phyloP scores from a whole-genome alignment of 2,113 vertebrate species.

The Channa argus region DNA sequence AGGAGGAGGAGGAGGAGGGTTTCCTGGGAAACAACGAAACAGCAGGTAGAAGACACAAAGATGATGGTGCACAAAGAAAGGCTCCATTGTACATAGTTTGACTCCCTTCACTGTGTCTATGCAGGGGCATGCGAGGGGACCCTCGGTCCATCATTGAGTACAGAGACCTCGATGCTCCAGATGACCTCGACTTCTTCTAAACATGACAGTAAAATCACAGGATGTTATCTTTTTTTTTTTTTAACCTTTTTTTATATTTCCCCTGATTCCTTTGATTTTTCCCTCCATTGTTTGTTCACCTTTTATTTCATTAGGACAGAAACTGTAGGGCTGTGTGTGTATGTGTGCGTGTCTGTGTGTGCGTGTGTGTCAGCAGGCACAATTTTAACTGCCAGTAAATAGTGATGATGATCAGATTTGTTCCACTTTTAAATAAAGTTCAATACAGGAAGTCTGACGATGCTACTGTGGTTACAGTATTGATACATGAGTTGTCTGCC shows the following conservation, averaged over 20 bases:
- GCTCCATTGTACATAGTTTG: not conserved
- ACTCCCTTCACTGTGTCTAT: not conserved
- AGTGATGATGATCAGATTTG: slow-evolving; percentile 16
- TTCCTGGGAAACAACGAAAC: slow-evolving; percentile 84
- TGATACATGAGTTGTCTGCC: no score
- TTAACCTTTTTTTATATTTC: slow-evolving; percentile 41
- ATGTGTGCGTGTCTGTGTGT: slow-evolving; percentile 18
- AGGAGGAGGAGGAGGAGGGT: slow-evolving; percentile 79
- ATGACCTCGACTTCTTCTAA: slow-evolving; percentile 93
- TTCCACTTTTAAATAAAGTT: slow-evolving; percentile 56
- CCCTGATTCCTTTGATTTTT: slow-evolving; percentile 14
- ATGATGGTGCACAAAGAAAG: not conserved
- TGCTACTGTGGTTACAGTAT: not conserved
- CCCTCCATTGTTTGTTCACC: not conserved
- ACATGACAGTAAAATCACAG: not conserved
- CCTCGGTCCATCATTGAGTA: slow-evolving; percentile 93
- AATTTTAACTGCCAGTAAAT: slow-evolving; percentile 27
- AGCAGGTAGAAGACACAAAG: slow-evolving; percentile 76
- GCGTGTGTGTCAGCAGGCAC: slow-evolving; percentile 16
- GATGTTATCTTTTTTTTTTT: slow-evolving; percentile 15
- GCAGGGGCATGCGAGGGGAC: slow-evolving; percentile 89
- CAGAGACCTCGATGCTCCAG: slow-evolving; percentile 91
- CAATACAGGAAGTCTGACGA: not conserved
- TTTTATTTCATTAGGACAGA: not conserved
- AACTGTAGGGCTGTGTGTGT: slow-evolving; percentile 4